These are phyloP conservation scores for Phataginus tetradactyla DNA, from an alignment of 2,797 vertebrate genomes.

Conservation along the genomic window DNA sequence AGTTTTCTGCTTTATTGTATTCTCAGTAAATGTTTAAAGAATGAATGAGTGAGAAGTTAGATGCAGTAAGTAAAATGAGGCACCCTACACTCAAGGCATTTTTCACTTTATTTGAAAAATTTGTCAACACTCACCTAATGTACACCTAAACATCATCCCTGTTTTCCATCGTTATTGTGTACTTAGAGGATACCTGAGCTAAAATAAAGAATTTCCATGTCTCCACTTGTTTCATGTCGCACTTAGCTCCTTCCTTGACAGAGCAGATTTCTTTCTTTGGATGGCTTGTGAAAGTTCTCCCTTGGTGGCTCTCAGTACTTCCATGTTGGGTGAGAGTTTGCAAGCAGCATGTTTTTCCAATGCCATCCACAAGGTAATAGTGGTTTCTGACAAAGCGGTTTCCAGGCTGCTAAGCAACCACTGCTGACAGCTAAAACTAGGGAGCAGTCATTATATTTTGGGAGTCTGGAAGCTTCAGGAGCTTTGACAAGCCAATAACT, in stretches of 20 bases:
- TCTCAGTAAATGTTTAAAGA: neutral
- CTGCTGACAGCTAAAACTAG: constrained; percentile 45
- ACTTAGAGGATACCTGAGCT: neutral
- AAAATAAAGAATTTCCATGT: neutral
- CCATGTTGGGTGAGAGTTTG: constrained; percentile 23
- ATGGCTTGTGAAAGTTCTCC: neutral
- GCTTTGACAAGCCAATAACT: constrained; percentile 10
- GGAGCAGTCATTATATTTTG: neutral
- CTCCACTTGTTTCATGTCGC: neutral
- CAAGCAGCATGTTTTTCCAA: neutral
- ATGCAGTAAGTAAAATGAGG: neutral
- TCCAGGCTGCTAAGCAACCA: constrained; percentile 57
- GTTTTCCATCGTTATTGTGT: neutral
- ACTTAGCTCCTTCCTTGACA: neutral
- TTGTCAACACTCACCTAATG: neutral
- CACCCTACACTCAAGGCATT: neutral
- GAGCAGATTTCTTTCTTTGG: neutral
- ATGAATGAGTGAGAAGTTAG: neutral
- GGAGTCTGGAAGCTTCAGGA: constrained; percentile 1
- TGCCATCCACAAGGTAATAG: neutral
- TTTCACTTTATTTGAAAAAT: neutral
- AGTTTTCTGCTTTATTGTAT: neutral
- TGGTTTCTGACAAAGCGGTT: constrained; percentile 60
- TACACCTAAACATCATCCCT: neutral
- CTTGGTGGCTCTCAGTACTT: neutral